Evolutionary conservation across 2,888 invertebrate genomes (phyloP), one percentile per base, ranked within the genome.

Genomic region (Crepidodera aurea): DNA sequence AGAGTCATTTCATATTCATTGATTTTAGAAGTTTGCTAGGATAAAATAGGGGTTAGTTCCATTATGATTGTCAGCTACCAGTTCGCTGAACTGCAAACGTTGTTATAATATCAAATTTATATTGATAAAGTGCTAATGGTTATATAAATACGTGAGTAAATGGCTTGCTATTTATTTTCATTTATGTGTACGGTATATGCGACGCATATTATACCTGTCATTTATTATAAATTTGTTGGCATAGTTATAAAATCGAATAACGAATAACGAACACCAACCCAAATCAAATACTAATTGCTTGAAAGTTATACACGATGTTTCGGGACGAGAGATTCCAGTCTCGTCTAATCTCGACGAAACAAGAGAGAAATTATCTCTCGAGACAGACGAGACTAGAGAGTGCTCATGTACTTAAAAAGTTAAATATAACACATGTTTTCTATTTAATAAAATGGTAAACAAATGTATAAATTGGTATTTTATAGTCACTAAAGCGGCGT

Each of bases 81-180:
- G 53, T 53, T 58, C 25, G 46, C 34, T 22, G 57, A 51, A 51
- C 55, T 37, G 48, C 60, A 57, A 56, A 62, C 57, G 39, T 51
- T 55, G 55, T 51, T 46, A 53, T 57, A 62, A 51, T 51, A 57
- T 48, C 53, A 50, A 58, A 53, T 58, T 53, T 46, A 53, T 57
- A 58, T 62, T 62, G 62, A 58, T 62, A 53, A 51, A 62, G 57
- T 57, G 62, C 46, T 57, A 57, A 55, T 55, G 55, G 55, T 32
- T 55, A 55, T 40, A 44, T 44, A 55, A 55, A 55, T 55, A 55
- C 19, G 15, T 39, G 10, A 37, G 19, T 60, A 39, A 46, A 29
- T 60, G 46, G 40, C 27, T 37, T 44, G 13, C 19, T 51, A 64
- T 60, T 70, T 62, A 62, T 59, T 73, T n/a, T 54, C 42, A 40